phyloP scores from a whole-genome alignment of 2,797 vertebrate species.

The Moxostoma hubbsi region DNA sequence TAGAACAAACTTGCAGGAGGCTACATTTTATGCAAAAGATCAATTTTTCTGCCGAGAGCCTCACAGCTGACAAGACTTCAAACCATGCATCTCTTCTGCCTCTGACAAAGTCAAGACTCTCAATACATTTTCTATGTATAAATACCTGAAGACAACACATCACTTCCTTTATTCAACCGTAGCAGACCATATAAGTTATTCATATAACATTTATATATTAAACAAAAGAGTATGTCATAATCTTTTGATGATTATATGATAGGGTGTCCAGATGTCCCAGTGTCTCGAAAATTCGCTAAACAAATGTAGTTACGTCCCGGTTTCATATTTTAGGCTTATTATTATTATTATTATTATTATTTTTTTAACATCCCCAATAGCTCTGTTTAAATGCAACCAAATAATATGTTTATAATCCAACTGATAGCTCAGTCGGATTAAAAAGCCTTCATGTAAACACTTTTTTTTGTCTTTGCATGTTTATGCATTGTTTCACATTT shows the following conservation, averaged over 20 bases:
- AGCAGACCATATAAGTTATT: neutral
- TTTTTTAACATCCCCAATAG: no score
- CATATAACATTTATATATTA: neutral
- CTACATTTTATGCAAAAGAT: constrained; percentile 64
- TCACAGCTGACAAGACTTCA: constrained; percentile 59
- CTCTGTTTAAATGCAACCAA: no score
- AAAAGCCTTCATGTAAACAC: no score
- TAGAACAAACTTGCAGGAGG: constrained; percentile 64
- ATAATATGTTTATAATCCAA: no score
- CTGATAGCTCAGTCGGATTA: no score
- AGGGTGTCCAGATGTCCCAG: neutral
- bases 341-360: no score
- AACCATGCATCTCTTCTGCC: constrained; percentile 46
- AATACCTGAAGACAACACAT: constrained; percentile 1
- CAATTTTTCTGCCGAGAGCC: constrained; percentile 63
- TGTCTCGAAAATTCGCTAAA: neutral
- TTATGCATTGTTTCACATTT: neutral
- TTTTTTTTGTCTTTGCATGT: neutral
- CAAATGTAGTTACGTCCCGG: neutral
- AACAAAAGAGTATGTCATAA: constrained; percentile 4
- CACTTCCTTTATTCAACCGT: neutral
- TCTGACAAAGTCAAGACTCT: constrained; percentile 14
- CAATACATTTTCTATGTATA: constrained; percentile 23
- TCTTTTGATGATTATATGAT: constrained; percentile 4
- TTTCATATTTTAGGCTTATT: no score